Evolutionary conservation across 1,140 invertebrate genomes (phyloP).

Genomic region (Drusus annulatus): DNA sequence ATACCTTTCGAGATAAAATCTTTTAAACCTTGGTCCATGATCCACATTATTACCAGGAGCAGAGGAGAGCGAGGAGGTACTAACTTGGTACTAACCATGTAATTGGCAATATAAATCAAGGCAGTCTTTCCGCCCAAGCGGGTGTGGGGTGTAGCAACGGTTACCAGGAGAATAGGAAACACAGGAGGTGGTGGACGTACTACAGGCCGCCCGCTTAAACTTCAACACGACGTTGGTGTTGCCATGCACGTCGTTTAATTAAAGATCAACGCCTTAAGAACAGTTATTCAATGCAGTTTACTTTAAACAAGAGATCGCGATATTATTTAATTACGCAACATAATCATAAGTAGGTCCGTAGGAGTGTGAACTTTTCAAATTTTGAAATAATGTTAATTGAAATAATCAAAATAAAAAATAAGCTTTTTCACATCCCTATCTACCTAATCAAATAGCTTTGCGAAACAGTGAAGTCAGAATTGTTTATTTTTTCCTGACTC

Average conservation of each 20-base stretch:
- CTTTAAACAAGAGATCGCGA: no score
- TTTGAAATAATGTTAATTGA: no score
- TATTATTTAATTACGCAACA: no score
- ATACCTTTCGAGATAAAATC: no score
- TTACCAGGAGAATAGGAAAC: neutral
- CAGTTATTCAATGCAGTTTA: conserved; percentile 1
- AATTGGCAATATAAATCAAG: conserved; percentile 57
- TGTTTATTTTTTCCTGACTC: no score
- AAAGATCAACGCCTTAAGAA: conserved; percentile 13
- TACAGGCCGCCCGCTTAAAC: conserved; percentile 25
- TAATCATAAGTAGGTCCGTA: no score
- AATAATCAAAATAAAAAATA: no score
- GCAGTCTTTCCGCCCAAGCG: conserved; percentile 27
- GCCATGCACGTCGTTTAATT: conserved; percentile 40
- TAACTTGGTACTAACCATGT: conserved; percentile 24
- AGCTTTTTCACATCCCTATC: no score
- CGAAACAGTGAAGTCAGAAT: no score
- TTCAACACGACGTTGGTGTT: conserved; percentile 34
- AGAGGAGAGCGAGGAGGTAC: conserved; percentile 6
- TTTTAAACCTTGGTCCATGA: no score
- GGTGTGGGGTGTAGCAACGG: neutral
- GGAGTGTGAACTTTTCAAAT: no score
- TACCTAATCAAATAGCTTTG: no score
- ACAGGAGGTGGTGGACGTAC: conserved; percentile 7
- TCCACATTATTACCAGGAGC: conserved; percentile 10